Conservation (phyloP, 2,113 vertebrate species). For the Machaerirhynchus nigripectus region DNA sequence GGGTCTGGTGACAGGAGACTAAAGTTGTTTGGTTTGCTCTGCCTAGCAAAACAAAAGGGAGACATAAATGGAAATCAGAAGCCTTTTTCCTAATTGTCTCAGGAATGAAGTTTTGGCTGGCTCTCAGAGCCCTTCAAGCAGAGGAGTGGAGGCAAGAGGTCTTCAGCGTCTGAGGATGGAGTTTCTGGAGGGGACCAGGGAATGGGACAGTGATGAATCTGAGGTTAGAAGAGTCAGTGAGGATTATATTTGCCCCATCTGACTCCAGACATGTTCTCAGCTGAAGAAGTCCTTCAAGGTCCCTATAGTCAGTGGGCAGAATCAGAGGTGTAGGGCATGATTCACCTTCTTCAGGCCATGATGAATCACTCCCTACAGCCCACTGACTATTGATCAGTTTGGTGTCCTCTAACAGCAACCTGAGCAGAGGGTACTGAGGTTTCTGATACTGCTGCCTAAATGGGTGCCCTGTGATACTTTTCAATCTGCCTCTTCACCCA, state of each 20-base stretch:
- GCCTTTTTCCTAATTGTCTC: background rate
- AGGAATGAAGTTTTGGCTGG: background rate
- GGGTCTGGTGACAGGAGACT: slow-evolving; percentile 28
- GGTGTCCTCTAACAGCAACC: background rate
- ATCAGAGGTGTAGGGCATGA: background rate
- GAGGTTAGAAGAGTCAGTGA: background rate
- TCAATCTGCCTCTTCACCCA: background rate
- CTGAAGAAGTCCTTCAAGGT: background rate
- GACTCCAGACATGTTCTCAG: background rate
- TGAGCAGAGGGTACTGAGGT: background rate
- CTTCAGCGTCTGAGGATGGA: background rate
- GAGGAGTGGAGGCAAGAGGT: background rate
- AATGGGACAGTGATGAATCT: background rate
- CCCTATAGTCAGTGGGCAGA: background rate
- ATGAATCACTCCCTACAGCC: background rate
- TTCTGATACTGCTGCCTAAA: background rate
- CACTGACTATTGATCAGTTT: background rate
- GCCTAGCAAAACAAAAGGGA: slow-evolving; percentile 17
- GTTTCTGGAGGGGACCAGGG: background rate
- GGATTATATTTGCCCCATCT: background rate
- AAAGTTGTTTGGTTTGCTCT: slow-evolving; percentile 22
- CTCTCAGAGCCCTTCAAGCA: background rate
- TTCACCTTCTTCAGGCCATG: background rate
- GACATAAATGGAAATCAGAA: background rate
- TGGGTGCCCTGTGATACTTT: background rate